Percentiles rank a stretch among this genome's conserved stretches.
Evolutionary conservation across 2,888 invertebrate genomes (phyloP).

Genomic region (Thera britannica): DNA sequence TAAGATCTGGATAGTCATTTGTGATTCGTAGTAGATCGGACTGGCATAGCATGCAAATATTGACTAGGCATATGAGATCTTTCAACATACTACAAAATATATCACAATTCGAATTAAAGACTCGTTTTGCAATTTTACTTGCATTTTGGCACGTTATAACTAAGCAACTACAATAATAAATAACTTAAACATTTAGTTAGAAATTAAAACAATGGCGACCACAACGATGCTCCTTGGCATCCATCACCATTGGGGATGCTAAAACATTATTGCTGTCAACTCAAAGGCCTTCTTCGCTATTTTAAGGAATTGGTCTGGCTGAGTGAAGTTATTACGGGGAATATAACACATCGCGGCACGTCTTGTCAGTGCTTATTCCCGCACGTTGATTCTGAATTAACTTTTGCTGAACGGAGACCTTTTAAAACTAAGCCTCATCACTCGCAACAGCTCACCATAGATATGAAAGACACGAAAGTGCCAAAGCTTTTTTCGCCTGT

Average conservation of each 20-base stretch:
- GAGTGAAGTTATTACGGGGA: too few species aligned
- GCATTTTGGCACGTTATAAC: slow-evolving; percentile 25
- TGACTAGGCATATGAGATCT: slow-evolving; percentile 20
- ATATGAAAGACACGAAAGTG: slow-evolving; percentile 9
- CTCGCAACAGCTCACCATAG: background rate
- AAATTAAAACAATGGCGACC: slow-evolving; percentile 9
- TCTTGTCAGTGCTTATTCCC: too few species aligned
- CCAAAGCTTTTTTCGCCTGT: background rate
- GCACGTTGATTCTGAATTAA: background rate
- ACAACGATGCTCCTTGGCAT: too few species aligned
- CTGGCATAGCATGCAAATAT: background rate
- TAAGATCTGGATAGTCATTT: background rate
- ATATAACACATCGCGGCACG: too few species aligned
- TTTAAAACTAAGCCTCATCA: background rate
- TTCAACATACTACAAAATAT: slow-evolving; percentile 23
- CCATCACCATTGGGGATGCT: too few species aligned
- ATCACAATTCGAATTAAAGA: slow-evolving; percentile 26
- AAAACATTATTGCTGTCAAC: too few species aligned
- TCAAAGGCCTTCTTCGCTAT: too few species aligned
- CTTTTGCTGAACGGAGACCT: background rate
- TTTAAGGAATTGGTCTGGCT: too few species aligned
- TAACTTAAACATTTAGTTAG: slow-evolving; percentile 8
- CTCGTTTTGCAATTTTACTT: slow-evolving; percentile 21
- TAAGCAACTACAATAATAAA: slow-evolving; percentile 11
- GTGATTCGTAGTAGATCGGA: background rate